Conservation (phyloP, 2,888 invertebrate species). For the Sesamia inferens region DNA sequence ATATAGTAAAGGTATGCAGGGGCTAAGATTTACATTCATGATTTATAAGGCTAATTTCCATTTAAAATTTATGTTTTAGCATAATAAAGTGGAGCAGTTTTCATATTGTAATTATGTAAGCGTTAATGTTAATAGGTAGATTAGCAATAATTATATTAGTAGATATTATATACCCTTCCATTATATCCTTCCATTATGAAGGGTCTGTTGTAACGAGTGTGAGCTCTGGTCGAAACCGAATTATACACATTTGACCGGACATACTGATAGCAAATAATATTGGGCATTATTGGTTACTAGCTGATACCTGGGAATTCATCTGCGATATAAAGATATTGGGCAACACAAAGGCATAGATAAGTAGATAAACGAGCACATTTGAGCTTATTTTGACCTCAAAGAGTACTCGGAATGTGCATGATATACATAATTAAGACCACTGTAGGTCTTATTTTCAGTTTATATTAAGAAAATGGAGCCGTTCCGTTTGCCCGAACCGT, state of each 20-base stretch:
- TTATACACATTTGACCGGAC: neutral
- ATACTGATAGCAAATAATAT: slow-evolving; percentile 1
- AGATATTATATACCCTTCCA: too few relatives aligned
- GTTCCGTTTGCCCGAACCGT: too few relatives aligned
- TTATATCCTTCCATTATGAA: neutral
- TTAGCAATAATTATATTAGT: too few relatives aligned
- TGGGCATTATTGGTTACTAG: neutral
- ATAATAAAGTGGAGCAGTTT: neutral
- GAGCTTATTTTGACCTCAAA: neutral
- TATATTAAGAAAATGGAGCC: neutral
- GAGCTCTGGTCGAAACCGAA: neutral
- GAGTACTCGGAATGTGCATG: neutral
- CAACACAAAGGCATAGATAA: neutral
- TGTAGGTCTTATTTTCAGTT: neutral
- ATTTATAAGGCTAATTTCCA: neutral
- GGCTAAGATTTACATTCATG: neutral
- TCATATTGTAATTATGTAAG: neutral
- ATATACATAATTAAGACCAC: neutral
- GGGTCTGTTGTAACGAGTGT: neutral
- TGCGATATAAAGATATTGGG: neutral
- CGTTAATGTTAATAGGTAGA: neutral
- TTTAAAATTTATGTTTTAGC: neutral
- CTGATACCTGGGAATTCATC: neutral
- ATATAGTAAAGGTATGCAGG: neutral
- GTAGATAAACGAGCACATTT: neutral